A percentile compares a stretch with the other conserved stretches of the same genome.
Conservation (phyloP, 2,888 invertebrate species). For the Hyposoter didymator region DNA sequence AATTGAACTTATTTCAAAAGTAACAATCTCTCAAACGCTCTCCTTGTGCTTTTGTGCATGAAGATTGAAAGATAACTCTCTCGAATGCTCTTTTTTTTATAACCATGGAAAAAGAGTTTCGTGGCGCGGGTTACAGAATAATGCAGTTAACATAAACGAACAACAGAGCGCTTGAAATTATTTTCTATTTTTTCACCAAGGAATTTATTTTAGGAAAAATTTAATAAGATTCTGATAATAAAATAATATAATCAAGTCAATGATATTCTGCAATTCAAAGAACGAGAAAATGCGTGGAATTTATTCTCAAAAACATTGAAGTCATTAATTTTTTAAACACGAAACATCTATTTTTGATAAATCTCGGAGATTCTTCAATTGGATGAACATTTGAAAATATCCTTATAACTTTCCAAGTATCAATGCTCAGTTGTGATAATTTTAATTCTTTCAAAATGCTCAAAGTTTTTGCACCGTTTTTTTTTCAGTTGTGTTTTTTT, state of each 20-base stretch:
- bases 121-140: background rate
- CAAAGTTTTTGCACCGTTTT: background rate
- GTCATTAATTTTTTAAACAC: too few species aligned
- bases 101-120: conserved; percentile 44
- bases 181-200: background rate
- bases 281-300: background rate
- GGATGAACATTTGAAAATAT: too few species aligned
- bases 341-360: too few species aligned
- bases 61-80: conserved; percentile 54
- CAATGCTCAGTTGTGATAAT: background rate
- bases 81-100: conserved; percentile 10
- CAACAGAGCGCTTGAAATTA: too few species aligned
- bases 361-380: too few species aligned
- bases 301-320: too few species aligned
- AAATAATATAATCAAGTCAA: too few species aligned
- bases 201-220: background rate
- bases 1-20: conserved; percentile 20
- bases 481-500: background rate
- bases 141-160: conserved; percentile 2
- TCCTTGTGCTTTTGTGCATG: conserved; percentile 54
- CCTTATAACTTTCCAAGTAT: too few species aligned
- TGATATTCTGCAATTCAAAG: background rate
- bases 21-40: conserved; percentile 29
- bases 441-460: background rate
- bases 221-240: background rate